Conservation (phyloP, 2,113 vertebrate genomes). For the Epinephelus cyanopodus region DNA sequence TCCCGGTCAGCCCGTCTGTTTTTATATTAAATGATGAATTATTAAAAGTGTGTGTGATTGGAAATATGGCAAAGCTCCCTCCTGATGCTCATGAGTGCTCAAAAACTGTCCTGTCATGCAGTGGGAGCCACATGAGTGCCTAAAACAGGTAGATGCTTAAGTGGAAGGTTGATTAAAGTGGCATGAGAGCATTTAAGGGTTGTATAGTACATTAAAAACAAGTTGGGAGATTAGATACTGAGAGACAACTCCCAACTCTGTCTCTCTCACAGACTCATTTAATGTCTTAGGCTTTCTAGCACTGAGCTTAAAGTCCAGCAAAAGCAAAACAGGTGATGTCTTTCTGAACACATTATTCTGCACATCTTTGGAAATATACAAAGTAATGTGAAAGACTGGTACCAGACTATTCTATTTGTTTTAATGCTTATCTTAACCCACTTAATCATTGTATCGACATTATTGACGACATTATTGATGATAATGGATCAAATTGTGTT, state of each 20-base stretch:
- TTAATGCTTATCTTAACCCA: no score
- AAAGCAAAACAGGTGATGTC: no score
- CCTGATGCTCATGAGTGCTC: conserved; percentile 5
- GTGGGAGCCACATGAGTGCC: neutral
- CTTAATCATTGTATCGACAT: no score
- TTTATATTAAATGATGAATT: conserved; percentile 86
- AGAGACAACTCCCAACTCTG: neutral
- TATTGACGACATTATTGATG: no score
- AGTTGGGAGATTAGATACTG: neutral
- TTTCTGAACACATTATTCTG: no score
- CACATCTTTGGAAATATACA: no score
- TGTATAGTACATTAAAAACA: neutral
- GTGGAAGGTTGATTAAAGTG: neutral
- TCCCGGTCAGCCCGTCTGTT: conserved; percentile 68
- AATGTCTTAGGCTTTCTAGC: neutral
- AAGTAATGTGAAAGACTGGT: no score
- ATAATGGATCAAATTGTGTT: no score
- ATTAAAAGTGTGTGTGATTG: conserved; percentile 78
- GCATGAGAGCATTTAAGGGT: neutral
- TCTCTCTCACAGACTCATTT: neutral
- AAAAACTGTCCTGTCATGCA: conserved; percentile 17
- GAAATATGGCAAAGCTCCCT: conserved; percentile 41
- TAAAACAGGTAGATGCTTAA: conserved; percentile 5
- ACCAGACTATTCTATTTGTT: no score
- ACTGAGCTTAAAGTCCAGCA: no score